Conservation (phyloP, 2,888 invertebrate species). For the Watsonalla binaria region DNA sequence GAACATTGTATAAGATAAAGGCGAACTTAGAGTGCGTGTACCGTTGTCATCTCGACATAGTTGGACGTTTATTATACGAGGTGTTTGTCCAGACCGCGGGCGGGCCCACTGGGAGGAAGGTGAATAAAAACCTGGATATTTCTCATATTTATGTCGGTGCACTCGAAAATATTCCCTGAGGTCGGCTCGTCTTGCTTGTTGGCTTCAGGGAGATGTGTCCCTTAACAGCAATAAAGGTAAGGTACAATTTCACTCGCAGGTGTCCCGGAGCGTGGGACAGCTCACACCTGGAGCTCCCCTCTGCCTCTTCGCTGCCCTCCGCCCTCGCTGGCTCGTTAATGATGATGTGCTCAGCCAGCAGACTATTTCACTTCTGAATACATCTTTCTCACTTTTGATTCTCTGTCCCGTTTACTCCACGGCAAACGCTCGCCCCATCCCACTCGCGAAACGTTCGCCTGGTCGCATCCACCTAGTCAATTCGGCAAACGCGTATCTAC, state of each 20-base stretch:
- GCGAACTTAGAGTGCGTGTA: slow-evolving; percentile 29
- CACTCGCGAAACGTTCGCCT: slow-evolving; percentile 59
- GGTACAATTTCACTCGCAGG: slow-evolving; percentile 69
- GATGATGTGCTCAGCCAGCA: slow-evolving; percentile 88
- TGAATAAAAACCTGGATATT: slow-evolving; percentile 73
- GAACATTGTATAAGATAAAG: slow-evolving; percentile 15
- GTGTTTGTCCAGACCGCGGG: slow-evolving; percentile 52
- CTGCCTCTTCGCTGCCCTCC: slow-evolving; percentile 79
- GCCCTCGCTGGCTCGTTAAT: slow-evolving; percentile 84
- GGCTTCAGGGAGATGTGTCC: slow-evolving; percentile 53
- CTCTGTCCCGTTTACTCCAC: slow-evolving; percentile 52
- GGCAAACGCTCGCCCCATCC: slow-evolving; percentile 46
- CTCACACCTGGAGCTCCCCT: slow-evolving; percentile 79
- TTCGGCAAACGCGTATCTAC: slow-evolving; percentile 78
- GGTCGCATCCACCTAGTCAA: slow-evolving; percentile 78
- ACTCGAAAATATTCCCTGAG: slow-evolving; percentile 73
- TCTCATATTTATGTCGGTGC: slow-evolving; percentile 77
- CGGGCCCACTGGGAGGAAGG: slow-evolving; percentile 45
- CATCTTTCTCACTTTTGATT: slow-evolving; percentile 80
- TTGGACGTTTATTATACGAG: slow-evolving; percentile 64
- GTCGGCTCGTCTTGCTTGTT: slow-evolving; percentile 40
- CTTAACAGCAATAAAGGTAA: slow-evolving; percentile 51
- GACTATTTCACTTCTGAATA: slow-evolving; percentile 86
- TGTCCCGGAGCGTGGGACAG: slow-evolving; percentile 73
- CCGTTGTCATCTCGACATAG: slow-evolving; percentile 60